A percentile compares a stretch with the other conserved stretches of the same genome.
Evolutionary conservation across 2,888 invertebrate genomes (phyloP).

Genomic region (Aspidapion aeneum): DNA sequence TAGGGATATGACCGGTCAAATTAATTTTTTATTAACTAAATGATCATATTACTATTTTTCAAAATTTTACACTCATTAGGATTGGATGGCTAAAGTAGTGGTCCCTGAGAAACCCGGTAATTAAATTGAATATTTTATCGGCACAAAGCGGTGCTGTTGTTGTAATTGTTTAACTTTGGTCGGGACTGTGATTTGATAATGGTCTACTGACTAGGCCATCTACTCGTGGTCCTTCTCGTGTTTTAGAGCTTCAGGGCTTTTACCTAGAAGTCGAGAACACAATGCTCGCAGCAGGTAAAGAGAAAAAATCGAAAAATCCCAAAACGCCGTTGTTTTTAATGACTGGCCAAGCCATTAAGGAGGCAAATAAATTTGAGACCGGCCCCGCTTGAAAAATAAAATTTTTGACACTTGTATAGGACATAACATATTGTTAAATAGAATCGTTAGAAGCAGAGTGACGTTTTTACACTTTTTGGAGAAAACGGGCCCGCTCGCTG

Average conservation of each 20-base stretch:
- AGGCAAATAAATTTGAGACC: conserved; percentile 19
- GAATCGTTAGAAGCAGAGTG: conserved; percentile 20
- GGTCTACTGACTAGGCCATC: too few relatives aligned
- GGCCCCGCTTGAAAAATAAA: conserved; percentile 12
- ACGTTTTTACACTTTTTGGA: conserved; percentile 18
- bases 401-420: conserved; percentile 23
- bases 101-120: too few relatives aligned
- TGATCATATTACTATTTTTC: too few relatives aligned
- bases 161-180: too few relatives aligned
- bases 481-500: neutral
- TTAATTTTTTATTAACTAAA: too few relatives aligned
- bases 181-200: too few relatives aligned
- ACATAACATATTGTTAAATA: conserved; percentile 23
- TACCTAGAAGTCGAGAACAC: conserved; percentile 7
- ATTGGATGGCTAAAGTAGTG: too few relatives aligned
- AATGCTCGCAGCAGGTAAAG: conserved; percentile 8
- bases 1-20: too few relatives aligned
- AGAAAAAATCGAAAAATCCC: conserved; percentile 1
- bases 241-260: conserved; percentile 6
- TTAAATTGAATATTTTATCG: too few relatives aligned
- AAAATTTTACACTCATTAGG: too few relatives aligned
- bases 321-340: conserved; percentile 15
- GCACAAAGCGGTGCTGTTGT: too few relatives aligned
- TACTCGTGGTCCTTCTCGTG: neutral
- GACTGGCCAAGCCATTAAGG: conserved; percentile 14